Base-by-base conservation (phyloP, 2,113 vertebrate species). In the Pteropus alecto region DNA sequence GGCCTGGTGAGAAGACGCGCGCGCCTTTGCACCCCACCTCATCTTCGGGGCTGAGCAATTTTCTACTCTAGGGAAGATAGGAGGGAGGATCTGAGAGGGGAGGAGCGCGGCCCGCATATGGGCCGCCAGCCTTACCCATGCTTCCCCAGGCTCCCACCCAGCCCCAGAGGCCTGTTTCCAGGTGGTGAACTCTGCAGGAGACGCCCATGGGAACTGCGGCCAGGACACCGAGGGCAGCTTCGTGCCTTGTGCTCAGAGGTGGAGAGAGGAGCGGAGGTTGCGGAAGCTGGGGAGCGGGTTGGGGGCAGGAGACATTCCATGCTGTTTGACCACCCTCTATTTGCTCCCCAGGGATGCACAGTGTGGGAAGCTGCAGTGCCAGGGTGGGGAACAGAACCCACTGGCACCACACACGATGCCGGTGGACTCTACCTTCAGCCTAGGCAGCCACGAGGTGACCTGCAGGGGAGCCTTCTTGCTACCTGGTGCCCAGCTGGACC, bases 351-450 rank as follows among this genome's bases (percentile, higher is more conserved):
- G 99, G 82, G 99, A 99, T n/a, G 99, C 99, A 15, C 99, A 98
- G 97, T 99, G 99, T 46, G 99, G 99, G 4, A 99, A 99, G 98
- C 99, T 99, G 96, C 99, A 99, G 98, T 99, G 99, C 96, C 99
- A 99, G 98, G 99, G 99, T 7, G 99, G 99, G 0, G 99, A 99
- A 54, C 98, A 98, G 88, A 99, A 98, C 87, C 99, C 99, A 1
- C 99, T 99, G 90, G 98, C 99, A 7, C 98, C 99, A 76, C 99
- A 99, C 79, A 98, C 98, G 0, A 99, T 99, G 51, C 98, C 99
- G 51, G 99, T 99, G 6, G 99, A 99, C 98, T 99, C 99, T 96
- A 99, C 99, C 51, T 98, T 99, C 98, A 98, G 94, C 33, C 98
- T 99, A 0, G 98, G 98, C 0, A 99, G 99, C 94, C 96, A 95